Base-by-base conservation (phyloP, 2,888 invertebrate species). In the Trilocha varians region DNA sequence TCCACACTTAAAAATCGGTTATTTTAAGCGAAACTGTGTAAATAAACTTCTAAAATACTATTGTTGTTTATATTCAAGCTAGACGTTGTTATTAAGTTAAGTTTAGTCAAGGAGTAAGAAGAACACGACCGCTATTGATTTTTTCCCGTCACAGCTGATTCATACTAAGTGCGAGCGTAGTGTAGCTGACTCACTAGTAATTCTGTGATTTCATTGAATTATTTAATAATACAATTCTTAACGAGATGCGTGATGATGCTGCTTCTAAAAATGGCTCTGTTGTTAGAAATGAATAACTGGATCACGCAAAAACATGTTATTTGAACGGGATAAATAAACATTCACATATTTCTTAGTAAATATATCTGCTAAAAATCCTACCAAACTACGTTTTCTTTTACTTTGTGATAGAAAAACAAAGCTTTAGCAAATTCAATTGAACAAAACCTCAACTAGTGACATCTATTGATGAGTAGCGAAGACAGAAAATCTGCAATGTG, bases 131-230 rank as follows among this genome's bases (percentile, higher is more conserved):
- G 25, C 4, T 82, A 83, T 83, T 82, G 82, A 83, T 83, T 83
- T 79, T 78, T 25, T 25, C 25, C 72, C 49, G 44, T 41, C 53
- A 70, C 78, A 79, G 78, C 78, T 83, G 82, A 82, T 75, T 80
- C 79, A 76, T 62, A 48, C 47, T 43, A 53, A 49, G 49, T 40
- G n/a, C 25, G 25, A 11, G 11, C 25, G 25, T 4, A 25, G 8
- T 52, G 51, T 55, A 55, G 49, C 55, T 80, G 77, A 78, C 52
- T 79, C 80, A 79, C 65, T 53, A 62, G 62, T 77, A 75, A 74
- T 73, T 71, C 64, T 53, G 57, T 52, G 55, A 56, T 62, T 59
- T 58, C 52, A 25, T 25, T 25, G 25, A 25, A 25, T 25, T 25
- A 25, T 25, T 25, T 25, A 25, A 25, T 25, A 25, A 25, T 2